Evolutionary conservation across 2,888 invertebrate species (phyloP).

Genomic region (Ceramica pisi): DNA sequence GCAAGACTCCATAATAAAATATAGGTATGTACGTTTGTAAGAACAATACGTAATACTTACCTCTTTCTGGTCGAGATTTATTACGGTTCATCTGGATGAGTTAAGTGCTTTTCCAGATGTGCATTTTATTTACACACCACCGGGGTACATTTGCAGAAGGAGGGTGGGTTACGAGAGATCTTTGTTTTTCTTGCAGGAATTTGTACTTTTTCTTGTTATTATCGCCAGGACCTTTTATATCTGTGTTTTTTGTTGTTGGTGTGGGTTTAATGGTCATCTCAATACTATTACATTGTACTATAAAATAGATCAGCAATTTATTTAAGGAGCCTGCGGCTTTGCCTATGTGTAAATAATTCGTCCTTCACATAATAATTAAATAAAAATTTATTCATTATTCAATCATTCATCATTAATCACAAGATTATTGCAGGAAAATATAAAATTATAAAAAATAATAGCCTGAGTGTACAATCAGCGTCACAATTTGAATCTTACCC

Average conservation of each 20-base stretch:
- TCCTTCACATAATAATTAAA: too few species aligned
- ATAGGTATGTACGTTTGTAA: conserved; percentile 16
- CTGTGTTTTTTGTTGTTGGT: not conserved
- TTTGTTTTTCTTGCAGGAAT: conserved; percentile 18
- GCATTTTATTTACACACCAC: conserved; percentile 52
- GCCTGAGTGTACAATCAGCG: too few species aligned
- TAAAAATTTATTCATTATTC: too few species aligned
- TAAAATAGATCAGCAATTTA: too few species aligned
- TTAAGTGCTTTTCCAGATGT: conserved; percentile 55
- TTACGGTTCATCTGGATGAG: conserved; percentile 53
- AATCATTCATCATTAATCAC: too few species aligned
- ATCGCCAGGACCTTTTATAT: not conserved
- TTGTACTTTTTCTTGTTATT: not conserved
- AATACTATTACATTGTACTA: not conserved
- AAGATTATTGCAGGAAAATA: too few species aligned
- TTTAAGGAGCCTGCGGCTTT: too few species aligned
- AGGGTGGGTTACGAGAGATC: not conserved
- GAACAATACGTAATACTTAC: conserved; percentile 45
- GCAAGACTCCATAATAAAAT: not conserved
- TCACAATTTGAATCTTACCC: too few species aligned
- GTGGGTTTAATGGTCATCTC: not conserved
- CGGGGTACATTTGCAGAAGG: conserved; percentile 12
- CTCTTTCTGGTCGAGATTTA: conserved; percentile 52
- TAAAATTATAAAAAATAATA: too few species aligned
- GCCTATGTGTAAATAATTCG: too few species aligned